Evolutionary conservation across 30 jellyfish, hydroid and myxozoan species (phyloP).

Genomic region (Mastigias papua): DNA sequence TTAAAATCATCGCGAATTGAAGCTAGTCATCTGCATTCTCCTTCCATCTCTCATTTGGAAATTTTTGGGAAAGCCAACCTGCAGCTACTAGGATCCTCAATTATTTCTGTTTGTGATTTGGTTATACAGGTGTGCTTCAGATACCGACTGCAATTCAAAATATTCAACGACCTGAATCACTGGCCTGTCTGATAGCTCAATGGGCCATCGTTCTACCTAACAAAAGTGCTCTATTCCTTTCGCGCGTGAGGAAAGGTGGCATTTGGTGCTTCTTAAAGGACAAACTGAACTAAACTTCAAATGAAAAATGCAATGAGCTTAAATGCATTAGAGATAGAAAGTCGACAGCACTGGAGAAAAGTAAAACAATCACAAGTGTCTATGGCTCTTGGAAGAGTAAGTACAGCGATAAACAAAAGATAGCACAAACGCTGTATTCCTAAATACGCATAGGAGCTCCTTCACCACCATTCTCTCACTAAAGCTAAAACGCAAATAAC

Average conservation of each 20-base stretch:
- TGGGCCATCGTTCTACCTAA: neutral
- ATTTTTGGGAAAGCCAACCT: neutral
- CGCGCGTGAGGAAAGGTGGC: neutral
- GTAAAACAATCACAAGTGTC: no score
- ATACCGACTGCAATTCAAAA: neutral
- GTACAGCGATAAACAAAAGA: no score
- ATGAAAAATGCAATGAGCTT: no score
- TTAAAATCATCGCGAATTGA: neutral
- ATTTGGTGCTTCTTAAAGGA: no score
- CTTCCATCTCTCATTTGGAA: neutral
- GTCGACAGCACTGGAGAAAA: no score
- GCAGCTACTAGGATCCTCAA: neutral
- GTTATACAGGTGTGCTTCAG: conserved; percentile 5
- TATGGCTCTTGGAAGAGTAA: no score
- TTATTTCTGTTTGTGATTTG: conserved; percentile 15
- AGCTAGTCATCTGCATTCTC: neutral
- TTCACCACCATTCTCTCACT: no score
- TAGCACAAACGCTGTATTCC: no score
- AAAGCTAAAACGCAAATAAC: no score
- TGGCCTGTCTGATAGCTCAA: neutral
- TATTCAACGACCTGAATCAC: conserved; percentile 4
- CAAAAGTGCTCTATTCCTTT: neutral
- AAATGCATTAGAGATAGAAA: no score
- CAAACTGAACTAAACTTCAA: no score
- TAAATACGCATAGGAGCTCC: no score